These are phyloP conservation scores for Diarsia mendica DNA, from an alignment of 2,888 invertebrate genomes.

Conservation along the genomic window DNA sequence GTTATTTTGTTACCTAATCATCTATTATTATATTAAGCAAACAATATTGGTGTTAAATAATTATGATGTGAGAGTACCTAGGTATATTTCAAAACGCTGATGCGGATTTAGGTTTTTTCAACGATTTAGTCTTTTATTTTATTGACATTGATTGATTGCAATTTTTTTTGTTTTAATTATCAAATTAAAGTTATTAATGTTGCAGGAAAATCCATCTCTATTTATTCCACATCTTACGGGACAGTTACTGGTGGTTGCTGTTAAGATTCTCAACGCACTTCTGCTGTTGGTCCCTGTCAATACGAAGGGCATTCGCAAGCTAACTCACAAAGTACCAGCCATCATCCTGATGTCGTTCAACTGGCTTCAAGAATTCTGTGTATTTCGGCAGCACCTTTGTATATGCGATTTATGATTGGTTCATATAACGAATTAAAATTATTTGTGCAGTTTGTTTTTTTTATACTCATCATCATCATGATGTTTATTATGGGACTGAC, in stretches of 20 bases:
- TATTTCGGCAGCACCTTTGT: constrained; percentile 79
- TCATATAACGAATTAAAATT: background rate
- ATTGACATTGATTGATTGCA: background rate
- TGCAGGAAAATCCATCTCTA: constrained; percentile 83
- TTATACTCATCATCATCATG: background rate
- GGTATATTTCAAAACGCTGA: too few relatives aligned
- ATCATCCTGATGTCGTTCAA: constrained; percentile 80
- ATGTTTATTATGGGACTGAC: background rate
- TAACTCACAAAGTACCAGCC: constrained; percentile 72
- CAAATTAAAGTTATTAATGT: constrained; percentile 35
- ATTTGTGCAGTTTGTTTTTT: background rate
- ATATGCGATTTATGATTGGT: constrained; percentile 79
- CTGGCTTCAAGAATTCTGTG: constrained; percentile 85
- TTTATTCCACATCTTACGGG: constrained; percentile 81
- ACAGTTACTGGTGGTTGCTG: constrained; percentile 74
- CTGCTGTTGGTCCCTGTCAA: constrained; percentile 70
- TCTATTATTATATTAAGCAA: too few relatives aligned
- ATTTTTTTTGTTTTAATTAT: too few relatives aligned
- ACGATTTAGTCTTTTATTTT: background rate
- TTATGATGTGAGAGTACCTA: too few relatives aligned
- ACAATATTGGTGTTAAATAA: too few relatives aligned
- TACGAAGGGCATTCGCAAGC: constrained; percentile 65
- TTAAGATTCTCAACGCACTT: constrained; percentile 74
- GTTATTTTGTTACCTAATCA: too few relatives aligned
- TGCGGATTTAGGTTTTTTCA: background rate